A percentile compares a stretch with the other conserved stretches of the same genome.
These are phyloP conservation scores for Tetramorium alpestre DNA, from an alignment of 1,140 invertebrate species.

Conservation along the genomic window DNA sequence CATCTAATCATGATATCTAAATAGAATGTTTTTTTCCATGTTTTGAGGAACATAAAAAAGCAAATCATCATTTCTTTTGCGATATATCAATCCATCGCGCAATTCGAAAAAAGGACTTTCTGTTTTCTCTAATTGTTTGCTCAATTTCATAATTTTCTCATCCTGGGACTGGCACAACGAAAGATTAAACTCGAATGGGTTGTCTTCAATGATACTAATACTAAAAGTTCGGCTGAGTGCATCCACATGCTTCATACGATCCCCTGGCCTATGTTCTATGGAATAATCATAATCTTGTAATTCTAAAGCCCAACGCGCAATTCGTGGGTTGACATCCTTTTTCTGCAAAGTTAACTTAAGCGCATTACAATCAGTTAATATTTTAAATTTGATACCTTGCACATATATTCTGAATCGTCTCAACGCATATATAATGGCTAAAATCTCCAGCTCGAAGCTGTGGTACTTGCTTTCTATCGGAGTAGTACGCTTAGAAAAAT, in stretches of 20 bases:
- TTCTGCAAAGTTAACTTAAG: not conserved
- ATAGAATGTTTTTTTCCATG: not conserved
- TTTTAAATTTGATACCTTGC: not conserved
- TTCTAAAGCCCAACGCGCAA: not conserved
- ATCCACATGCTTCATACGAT: not conserved
- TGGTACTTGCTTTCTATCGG: not conserved
- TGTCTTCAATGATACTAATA: not conserved
- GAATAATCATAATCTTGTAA: not conserved
- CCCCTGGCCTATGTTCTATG: not conserved
- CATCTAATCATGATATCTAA: conserved; percentile 20
- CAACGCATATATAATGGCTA: not conserved
- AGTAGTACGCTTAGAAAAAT: not conserved
- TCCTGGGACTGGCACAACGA: not conserved
- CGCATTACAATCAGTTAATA: not conserved
- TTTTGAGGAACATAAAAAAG: not conserved
- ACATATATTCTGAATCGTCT: not conserved
- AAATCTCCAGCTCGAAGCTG: not conserved
- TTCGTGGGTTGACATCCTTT: not conserved
- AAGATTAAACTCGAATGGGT: not conserved
- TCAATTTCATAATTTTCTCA: not conserved
- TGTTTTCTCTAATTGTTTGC: not conserved
- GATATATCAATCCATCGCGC: conserved; percentile 1
- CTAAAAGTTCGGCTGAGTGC: not conserved
- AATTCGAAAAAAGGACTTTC: not conserved
- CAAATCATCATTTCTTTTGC: not conserved